Percentiles rank a stretch among this genome's conserved stretches.
Evolutionary conservation across 2,797 vertebrate genomes (phyloP).

Genomic region (Poeciliopsis gracilis): DNA sequence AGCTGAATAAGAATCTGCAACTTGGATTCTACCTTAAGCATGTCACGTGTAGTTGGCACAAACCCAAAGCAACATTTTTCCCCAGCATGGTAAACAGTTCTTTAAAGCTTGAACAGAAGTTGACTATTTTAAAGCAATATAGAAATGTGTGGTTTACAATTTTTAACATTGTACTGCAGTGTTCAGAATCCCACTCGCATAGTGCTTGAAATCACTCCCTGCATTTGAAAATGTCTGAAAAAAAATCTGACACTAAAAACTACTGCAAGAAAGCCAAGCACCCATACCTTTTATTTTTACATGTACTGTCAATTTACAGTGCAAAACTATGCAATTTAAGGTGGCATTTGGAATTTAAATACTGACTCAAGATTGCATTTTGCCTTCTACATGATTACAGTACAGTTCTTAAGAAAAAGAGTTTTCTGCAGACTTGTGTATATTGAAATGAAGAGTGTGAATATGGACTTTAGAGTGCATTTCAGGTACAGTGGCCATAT

Average conservation of each 20-base stretch:
- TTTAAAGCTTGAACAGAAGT: background rate
- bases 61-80: background rate
- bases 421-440: conserved; percentile 5
- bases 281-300: conserved; percentile 15
- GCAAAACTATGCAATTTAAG: conserved; percentile 74
- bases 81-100: background rate
- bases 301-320: conserved; percentile 47
- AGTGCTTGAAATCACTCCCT: conserved; percentile 35
- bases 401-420: conserved; percentile 3
- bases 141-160: background rate
- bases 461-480: conserved; percentile 49
- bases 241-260: background rate
- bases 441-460: conserved; percentile 28
- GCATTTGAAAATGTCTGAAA: background rate
- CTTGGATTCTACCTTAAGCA: background rate
- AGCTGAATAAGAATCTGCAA: background rate
- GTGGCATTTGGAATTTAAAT: conserved; percentile 52
- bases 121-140: background rate
- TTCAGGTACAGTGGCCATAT: conserved; percentile 43
- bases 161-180: background rate
- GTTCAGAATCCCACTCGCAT: conserved; percentile 8
- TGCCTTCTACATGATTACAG: conserved; percentile 12
- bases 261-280: conserved; percentile 35
- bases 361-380: conserved; percentile 25
- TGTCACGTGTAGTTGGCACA: background rate